Base-by-base conservation (phyloP, 2,888 invertebrate species). In the Diaprepes abbreviatus region DNA sequence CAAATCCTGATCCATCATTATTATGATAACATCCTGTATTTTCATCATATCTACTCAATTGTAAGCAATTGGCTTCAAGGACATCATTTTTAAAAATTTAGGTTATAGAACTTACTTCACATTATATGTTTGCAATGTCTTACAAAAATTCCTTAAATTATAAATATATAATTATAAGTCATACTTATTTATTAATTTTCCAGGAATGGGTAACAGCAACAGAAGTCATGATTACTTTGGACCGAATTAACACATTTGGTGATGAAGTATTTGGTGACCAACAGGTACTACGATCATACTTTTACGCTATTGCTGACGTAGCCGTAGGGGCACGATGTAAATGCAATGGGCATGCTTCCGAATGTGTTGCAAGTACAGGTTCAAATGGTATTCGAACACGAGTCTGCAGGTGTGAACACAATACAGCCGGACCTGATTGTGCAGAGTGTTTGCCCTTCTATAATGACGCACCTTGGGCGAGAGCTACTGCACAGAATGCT, bases 141-240 rank as follows among this genome's bases (percentile, higher is more conserved):
- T n/a, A n/a, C n/a, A n/a, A n/a, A n/a, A n/a, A n/a, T n/a, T n/a
- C n/a, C n/a, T n/a, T n/a, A n/a, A n/a, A n/a, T n/a, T n/a, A n/a
- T n/a, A n/a, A n/a, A n/a, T n/a, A n/a, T n/a, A n/a, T n/a, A n/a
- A n/a, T n/a, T n/a, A n/a, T n/a, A n/a, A n/a, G n/a, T n/a, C n/a
- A n/a, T n/a, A n/a, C n/a, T n/a, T n/a, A n/a, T n/a, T n/a, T n/a
- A n/a, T n/a, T n/a, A n/a, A n/a, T n/a, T 24, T 43, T 43, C n/a
- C 21, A 94, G 93, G 95, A 97, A 86, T 98, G 97, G 96, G 98
- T 99, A 14, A 97, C 98, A 60, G 98, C 98, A 0, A 96, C 96
- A 0, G 97, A 96, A 77, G 90, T 99, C 68, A 90, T 91, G 62
- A 96, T 99, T 74, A 92, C 93, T 0, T 85, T 99, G 70, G 93